Evolutionary conservation across 2,113 vertebrate species (phyloP).

Genomic region (Trachemys scripta): DNA sequence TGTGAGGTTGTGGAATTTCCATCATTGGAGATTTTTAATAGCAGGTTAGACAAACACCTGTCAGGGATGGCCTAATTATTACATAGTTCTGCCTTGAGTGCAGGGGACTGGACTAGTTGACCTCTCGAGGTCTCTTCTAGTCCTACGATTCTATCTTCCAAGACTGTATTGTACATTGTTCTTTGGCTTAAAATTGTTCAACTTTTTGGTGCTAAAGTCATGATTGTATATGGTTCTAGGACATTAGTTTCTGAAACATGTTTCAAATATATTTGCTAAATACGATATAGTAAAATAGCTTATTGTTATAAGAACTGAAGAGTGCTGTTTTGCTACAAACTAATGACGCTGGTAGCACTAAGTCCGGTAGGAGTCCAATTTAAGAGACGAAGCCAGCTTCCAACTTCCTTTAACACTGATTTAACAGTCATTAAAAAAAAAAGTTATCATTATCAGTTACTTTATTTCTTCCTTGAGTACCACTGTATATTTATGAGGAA

Average conservation of each 20-base stretch:
- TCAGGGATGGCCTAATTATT: too few relatives aligned
- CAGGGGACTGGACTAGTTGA: not conserved
- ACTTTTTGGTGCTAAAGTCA: not conserved
- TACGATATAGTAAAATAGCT: not conserved
- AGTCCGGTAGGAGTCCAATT: not conserved
- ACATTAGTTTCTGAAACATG: not conserved
- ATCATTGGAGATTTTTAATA: too few relatives aligned
- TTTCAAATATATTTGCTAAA: not conserved
- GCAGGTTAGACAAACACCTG: too few relatives aligned
- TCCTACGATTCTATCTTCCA: not conserved
- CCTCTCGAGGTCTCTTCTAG: not conserved
- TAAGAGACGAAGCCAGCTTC: not conserved
- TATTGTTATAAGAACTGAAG: not conserved
- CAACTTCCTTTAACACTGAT: not conserved
- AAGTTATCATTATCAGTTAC: not conserved
- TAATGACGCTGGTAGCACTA: not conserved
- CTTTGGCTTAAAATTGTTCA: not conserved
- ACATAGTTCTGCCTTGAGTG: too few relatives aligned
- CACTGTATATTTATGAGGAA: not conserved
- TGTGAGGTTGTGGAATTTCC: too few relatives aligned
- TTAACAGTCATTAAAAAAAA: not conserved
- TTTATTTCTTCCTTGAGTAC: not conserved
- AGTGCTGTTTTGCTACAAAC: not conserved
- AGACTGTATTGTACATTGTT: not conserved
- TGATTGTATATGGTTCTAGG: fast-evolving